Base-by-base conservation (phyloP, 1,140 invertebrate species). In the Drosophila funebris region DNA sequence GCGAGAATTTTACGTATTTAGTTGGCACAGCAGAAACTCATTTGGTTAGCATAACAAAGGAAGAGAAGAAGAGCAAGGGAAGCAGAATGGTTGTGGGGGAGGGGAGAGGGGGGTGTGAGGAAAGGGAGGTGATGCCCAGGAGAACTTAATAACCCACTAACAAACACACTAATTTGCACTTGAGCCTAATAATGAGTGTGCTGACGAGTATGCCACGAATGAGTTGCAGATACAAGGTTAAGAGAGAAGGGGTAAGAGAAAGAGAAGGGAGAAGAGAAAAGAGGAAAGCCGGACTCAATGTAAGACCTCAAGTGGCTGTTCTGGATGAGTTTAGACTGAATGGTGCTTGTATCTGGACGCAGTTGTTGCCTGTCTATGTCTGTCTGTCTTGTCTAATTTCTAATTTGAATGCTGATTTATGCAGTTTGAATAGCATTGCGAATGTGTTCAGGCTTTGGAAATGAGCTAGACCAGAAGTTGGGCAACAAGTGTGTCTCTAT, bases 401-500 rank as follows among this genome's bases (percentile, higher is more conserved):
- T 88, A 88, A 88, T 88, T 88, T 88, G 84, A 83, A 88, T 88
- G 84, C 78, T 89, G 83, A 88, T 88, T 88, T 88, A 88, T 88
- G 78, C 83, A 88, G 72, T 71, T 83, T 83, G 64, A 83, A 76
- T 72, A 56, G 83, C 52, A 61, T 60, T 76, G 73, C 48, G 64
- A 64, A 64, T 75, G 53, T 64, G 53, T 29, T 60, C 50, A 57
- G 58, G 27, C 39, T 16, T 50, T 54, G 9, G 24, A 13, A n/a
- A 24, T 8, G 13, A 18, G 8, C 3, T 4, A 33, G 29, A 29
- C n/a, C 33, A 36, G 3, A 18, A 29, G 4, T 43, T 39, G 13
- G 22, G 44, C 69, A 72, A 72, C 69, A 72, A 72, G 69, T 72
- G 69, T 72, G 69, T 46, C 22, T 31, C 27, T 18, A 18, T 41